Conservation (phyloP, 2,797 vertebrate species). For the Synaphobranchus kaupii region DNA sequence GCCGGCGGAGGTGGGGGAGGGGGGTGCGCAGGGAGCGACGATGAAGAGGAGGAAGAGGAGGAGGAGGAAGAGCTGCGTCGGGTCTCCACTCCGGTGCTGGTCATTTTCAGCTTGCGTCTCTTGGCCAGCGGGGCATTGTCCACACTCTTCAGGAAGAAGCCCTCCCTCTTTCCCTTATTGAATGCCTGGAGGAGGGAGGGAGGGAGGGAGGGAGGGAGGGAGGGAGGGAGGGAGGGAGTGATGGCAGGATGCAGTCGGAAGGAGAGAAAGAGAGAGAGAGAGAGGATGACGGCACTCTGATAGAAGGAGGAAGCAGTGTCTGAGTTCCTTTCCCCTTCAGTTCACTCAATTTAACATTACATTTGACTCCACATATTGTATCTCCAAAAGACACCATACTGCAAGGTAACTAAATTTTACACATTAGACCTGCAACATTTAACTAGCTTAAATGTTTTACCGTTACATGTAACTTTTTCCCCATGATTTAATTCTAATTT, state of each 20-base stretch:
- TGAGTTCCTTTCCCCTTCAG: not conserved
- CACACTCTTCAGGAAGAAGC: constrained; percentile 91
- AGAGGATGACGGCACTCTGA: not conserved
- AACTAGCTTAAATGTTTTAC: not conserved
- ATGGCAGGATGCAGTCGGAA: no score
- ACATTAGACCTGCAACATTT: not conserved
- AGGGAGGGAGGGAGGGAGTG: no score
- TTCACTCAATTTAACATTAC: not conserved
- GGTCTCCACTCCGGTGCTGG: constrained; percentile 81
- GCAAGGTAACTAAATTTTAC: not conserved
- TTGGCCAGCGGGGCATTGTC: constrained; percentile 92
- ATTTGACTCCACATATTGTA: not conserved
- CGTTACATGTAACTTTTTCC: not conserved
- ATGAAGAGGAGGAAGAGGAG: constrained; percentile 80
- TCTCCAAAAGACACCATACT: not conserved
- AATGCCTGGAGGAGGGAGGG: constrained; percentile 74
- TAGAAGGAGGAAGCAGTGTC: not conserved
- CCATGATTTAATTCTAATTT: not conserved
- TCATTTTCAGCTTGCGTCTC: constrained; percentile 87
- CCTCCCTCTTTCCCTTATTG: constrained; percentile 87
- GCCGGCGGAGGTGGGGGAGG: constrained; percentile 53
- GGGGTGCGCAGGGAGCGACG: constrained; percentile 56
- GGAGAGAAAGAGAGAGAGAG: not conserved
- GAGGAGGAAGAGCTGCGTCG: constrained; percentile 83
- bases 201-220: not conserved